Base-by-base conservation (phyloP, 1,140 invertebrate genomes). In the Bombus confusus region DNA sequence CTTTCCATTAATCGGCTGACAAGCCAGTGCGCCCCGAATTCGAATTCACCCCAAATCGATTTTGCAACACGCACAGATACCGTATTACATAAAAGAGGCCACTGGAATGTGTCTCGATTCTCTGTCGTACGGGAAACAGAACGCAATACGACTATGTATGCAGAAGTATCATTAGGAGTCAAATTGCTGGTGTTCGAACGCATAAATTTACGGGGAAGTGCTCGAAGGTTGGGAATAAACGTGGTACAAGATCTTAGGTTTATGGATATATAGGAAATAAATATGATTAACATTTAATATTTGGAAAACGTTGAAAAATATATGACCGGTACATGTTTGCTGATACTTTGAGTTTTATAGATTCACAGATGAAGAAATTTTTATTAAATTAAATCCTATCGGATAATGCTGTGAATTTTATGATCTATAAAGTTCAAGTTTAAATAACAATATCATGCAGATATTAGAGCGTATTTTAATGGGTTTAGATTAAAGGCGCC, bases 1-100 rank as follows among this genome's bases (percentile, higher is more conserved):
- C 74, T 62, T 28, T 39, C 34, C n/a, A 74, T 83, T 83, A 85
- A 80, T 41, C 28, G 57, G 12, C 12, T 41, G 41, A 3, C 43
- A 37, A 71, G 28, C 15, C 13, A 18, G 25, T 41, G 57, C 3
- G 39, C 31, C 31, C 28, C 37, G 15, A 66, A 41, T 77, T 69
- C 22, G 25, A 13, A 6, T 18, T 3, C 13, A 41, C 3, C 39
- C 13, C 13, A 41, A 85, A 85, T 72, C 68, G 66, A 85, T 72
- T 62, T 6, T 25, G 39, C 37, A 31, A 25, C 62, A 9, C 9
- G 13, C 9, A n/a, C 18, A 34, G 34, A 62, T 37, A 52, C 25
- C 8, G 22, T 41, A 47, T 59, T 69, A 69, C 73, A 6, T 69
- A 69, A 69, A 77, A 77, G 68, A 28, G 41, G 28, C 69, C 28